A percentile compares a stretch with the other conserved stretches of the same genome.
These are phyloP conservation scores for Tetraneura akinire DNA, from an alignment of 1,140 invertebrate species.

Conservation along the genomic window DNA sequence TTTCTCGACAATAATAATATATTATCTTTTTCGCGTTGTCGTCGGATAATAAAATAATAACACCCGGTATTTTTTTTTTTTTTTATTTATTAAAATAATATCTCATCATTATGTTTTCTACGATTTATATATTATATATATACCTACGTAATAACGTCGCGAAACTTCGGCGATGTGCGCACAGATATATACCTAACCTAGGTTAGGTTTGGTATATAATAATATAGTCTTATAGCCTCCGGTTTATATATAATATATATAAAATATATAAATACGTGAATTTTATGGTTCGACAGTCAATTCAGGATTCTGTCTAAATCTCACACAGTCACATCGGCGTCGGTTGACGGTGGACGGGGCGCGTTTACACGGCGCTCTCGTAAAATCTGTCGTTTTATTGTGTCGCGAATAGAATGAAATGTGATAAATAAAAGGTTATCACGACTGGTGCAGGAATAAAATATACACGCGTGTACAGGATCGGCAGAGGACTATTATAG, in stretches of 20 bases:
- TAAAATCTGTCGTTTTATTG: slow-evolving; percentile 48
- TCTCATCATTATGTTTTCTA: neutral
- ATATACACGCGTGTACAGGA: neutral
- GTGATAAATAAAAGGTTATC: slow-evolving; percentile 51
- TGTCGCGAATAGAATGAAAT: slow-evolving; percentile 46
- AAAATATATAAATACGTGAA: neutral
- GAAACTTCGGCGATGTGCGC: neutral
- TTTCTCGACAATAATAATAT: neutral
- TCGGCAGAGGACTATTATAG: neutral
- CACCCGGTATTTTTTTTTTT: neutral
- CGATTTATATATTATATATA: neutral
- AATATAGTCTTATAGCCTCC: too few species aligned
- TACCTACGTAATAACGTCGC: neutral
- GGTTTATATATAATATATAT: too few species aligned
- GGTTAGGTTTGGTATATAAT: neutral
- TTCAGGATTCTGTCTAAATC: slow-evolving; percentile 19
- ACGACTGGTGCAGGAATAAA: slow-evolving; percentile 30
- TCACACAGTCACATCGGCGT: too few species aligned
- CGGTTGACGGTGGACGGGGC: neutral
- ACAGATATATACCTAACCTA: too few species aligned
- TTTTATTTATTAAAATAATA: neutral
- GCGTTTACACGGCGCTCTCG: slow-evolving; percentile 9
- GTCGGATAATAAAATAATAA: neutral
- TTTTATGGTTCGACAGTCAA: slow-evolving; percentile 33
- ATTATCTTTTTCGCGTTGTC: neutral